Conservation (phyloP, 2,888 invertebrate genomes). For the Aleiodes testaceus region DNA sequence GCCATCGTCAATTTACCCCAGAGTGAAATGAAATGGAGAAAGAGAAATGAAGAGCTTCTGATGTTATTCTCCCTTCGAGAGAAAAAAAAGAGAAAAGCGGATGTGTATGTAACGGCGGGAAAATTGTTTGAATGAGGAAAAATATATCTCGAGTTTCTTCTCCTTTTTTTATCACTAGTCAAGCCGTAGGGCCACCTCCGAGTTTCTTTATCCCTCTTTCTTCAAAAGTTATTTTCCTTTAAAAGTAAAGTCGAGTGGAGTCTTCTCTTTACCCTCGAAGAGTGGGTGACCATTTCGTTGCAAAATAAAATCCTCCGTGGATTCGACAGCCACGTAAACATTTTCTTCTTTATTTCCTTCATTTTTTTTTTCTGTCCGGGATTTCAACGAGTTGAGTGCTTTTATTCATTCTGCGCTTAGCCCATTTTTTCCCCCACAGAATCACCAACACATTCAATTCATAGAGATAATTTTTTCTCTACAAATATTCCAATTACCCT, state of each 20-base stretch:
- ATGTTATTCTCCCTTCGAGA: no score
- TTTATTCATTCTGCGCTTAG: background rate
- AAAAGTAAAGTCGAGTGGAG: constrained; percentile 23
- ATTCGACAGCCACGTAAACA: constrained; percentile 29
- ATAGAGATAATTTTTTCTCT: no score
- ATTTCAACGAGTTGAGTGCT: constrained; percentile 23
- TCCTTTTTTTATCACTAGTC: background rate
- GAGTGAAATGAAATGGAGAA: background rate
- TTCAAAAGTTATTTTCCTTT: constrained; percentile 13
- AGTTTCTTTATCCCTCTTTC: background rate
- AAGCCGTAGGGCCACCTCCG: constrained; percentile 3
- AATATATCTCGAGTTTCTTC: constrained; percentile 8
- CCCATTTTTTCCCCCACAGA: background rate
- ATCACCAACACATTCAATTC: no score
- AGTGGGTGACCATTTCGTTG: constrained; percentile 22
- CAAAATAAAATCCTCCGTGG: constrained; percentile 17
- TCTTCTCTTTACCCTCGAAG: constrained; percentile 1
- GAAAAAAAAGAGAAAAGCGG: background rate
- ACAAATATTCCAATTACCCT: no score
- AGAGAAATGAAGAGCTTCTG: background rate
- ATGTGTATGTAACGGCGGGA: constrained; percentile 12
- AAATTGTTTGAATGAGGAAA: constrained; percentile 13
- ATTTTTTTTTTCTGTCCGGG: background rate
- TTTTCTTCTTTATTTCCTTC: constrained; percentile 20
- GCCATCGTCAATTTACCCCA: background rate